Evolutionary conservation across 1,140 invertebrate genomes (phyloP).

Genomic region (Nixonia krombeini): DNA sequence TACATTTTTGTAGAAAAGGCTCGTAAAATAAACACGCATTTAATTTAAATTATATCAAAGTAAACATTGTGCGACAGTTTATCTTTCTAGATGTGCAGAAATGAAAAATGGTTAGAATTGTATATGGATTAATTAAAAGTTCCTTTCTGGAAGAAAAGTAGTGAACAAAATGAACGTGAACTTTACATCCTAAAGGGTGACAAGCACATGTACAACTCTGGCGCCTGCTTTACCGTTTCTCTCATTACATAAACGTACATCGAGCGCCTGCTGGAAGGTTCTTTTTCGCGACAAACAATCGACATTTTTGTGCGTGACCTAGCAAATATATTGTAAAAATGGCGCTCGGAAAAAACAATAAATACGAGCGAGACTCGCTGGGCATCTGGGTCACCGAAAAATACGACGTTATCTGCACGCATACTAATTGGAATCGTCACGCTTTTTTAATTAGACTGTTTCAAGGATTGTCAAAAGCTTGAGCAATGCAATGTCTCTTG

Average conservation of each 20-base stretch:
- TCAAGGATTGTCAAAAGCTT: constrained; percentile 3
- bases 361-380: constrained; percentile 3
- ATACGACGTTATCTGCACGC: constrained; percentile 2
- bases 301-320: too few relatives aligned
- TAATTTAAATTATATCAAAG: too few relatives aligned
- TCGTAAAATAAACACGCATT: too few relatives aligned
- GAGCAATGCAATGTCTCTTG: constrained; percentile 3
- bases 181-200: too few relatives aligned
- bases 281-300: too few relatives aligned
- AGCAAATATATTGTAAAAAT: not conserved
- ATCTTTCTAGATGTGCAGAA: too few relatives aligned
- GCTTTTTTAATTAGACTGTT: constrained; percentile 19
- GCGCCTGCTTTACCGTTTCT: not conserved
- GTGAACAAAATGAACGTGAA: too few relatives aligned
- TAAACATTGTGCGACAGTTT: too few relatives aligned
- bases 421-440: constrained; percentile 19
- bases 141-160: too few relatives aligned
- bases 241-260: not conserved
- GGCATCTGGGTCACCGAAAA: not conserved
- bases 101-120: too few relatives aligned
- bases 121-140: too few relatives aligned
- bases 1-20: not conserved
- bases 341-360: not conserved
- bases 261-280: not conserved
- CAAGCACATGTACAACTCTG: too few relatives aligned